These are phyloP conservation scores for Steinernema hermaphroditum DNA, from an alignment of 2,888 invertebrate genomes.

Conservation along the genomic window DNA sequence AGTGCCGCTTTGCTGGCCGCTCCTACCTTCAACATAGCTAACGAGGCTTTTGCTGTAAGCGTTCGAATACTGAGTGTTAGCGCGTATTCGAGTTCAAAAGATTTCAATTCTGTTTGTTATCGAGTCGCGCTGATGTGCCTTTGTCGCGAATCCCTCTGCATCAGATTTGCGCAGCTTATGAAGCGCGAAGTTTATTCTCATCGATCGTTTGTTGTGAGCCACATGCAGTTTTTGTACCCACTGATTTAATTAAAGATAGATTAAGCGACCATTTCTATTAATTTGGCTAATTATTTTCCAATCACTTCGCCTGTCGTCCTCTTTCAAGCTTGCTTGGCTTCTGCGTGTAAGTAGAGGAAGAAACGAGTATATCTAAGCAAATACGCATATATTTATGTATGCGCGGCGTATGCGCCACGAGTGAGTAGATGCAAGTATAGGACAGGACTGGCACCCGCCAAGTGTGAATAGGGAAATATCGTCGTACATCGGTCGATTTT, in stretches of 20 bases:
- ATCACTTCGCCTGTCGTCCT: background rate
- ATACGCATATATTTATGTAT: conserved; percentile 28
- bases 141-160: conserved; percentile 8
- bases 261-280: background rate
- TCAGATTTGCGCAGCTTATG: background rate
- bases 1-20: too few relatives aligned
- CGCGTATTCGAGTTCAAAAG: background rate
- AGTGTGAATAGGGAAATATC: conserved; percentile 6
- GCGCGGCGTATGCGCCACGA: conserved; percentile 24
- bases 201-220: background rate
- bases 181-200: background rate
- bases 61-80: conserved; percentile 5
- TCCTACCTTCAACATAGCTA: background rate
- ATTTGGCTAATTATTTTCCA: conserved; percentile 27
- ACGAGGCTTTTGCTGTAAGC: background rate
- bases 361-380: conserved; percentile 24
- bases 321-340: background rate
- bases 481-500: background rate
- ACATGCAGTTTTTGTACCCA: background rate
- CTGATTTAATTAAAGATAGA: conserved; percentile 1
- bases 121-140: conserved; percentile 17
- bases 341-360: background rate
- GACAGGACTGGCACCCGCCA: background rate
- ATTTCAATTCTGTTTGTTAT: conserved; percentile 24
- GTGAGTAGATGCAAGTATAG: conserved; percentile 23